These are phyloP conservation scores for Phyllotreta cruciferae DNA, from an alignment of 2,888 invertebrate genomes.

Conservation along the genomic window DNA sequence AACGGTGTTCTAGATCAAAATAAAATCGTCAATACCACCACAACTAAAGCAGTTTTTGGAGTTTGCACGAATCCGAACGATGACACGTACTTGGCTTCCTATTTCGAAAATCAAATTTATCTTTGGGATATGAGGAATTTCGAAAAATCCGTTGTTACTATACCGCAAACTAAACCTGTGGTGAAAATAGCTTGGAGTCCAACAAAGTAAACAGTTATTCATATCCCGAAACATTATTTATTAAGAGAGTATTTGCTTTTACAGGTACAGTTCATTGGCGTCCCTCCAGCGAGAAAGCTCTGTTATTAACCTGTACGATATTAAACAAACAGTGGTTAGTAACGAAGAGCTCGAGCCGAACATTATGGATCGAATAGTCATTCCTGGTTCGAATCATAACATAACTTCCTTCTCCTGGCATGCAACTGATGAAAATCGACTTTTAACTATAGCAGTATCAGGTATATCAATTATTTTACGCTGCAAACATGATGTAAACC, in stretches of 20 bases:
- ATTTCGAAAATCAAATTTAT: conserved; percentile 78
- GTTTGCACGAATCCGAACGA: conserved; percentile 79
- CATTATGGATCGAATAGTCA: conserved; percentile 74
- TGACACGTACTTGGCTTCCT: conserved; percentile 83
- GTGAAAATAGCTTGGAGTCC: conserved; percentile 88
- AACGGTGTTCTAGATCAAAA: conserved; percentile 76
- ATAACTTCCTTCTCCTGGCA: conserved; percentile 90
- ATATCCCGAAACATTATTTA: not conserved
- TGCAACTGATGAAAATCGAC: conserved; percentile 77
- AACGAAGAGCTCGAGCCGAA: conserved; percentile 80
- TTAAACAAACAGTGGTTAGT: conserved; percentile 73
- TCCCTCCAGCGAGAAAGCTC: conserved; percentile 81
- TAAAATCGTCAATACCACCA: conserved; percentile 71
- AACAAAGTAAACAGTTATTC: conserved; percentile 69
- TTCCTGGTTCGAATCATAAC: conserved; percentile 59
- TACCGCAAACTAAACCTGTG: conserved; percentile 74
- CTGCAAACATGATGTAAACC: not conserved
- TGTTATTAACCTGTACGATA: conserved; percentile 83
- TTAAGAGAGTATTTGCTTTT: conserved; percentile 3
- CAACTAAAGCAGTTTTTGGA: conserved; percentile 85
- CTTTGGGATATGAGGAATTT: conserved; percentile 91
- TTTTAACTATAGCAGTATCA: conserved; percentile 71
- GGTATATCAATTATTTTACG: conserved; percentile 55
- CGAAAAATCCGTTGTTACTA: conserved; percentile 80
- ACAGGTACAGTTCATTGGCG: conserved; percentile 76